Evolutionary conservation across 2,888 invertebrate genomes (phyloP), one percentile per base, ranked within the genome.

Genomic region (Boloria selene): DNA sequence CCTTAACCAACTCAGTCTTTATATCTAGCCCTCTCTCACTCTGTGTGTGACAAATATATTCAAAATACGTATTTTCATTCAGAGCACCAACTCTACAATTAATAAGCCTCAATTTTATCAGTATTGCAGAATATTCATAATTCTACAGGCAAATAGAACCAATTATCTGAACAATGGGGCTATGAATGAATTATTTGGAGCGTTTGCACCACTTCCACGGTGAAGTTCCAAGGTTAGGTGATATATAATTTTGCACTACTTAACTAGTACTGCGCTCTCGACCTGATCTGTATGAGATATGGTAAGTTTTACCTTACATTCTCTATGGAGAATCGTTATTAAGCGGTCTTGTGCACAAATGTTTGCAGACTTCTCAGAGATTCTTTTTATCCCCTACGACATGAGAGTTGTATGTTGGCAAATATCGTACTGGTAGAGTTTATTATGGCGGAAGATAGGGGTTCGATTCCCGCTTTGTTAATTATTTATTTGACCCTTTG

Each of bases 131-230:
- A 62, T 65, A 68, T 70, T 68, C 70, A 70, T 70, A 70, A 70
- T 65, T 70, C 51, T 47, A 26, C 42, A 49, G 47, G 67, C 64
- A 70, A 70, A 67, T 67, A 70, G 61, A 67, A 62, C 62, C 70
- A 70, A 70, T 70, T 70, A 70, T 44, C 55, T 4, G 67, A 68
- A 70, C 70, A 70, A 70, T 70, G 65, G 64, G 5, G 26, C 59
- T 56, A 68, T 63, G 65, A 70, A 70, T 70, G 68, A 68, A 68
- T 68, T 68, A 68, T 68, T 62, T 65, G 53, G 49, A 63, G 17
- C 58, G 31, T 26, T 52, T 44, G 58, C 45, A 64, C 58, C 47
- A 51, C 58, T 52, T 64, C 51, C 31, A 52, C 51, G 52, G 26
- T 38, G 31, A 59, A 64, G 58, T n/a, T n/a, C n/a, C n/a, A n/a